A percentile compares a stretch with the other conserved stretches of the same genome.
Evolutionary conservation across 2,113 vertebrate genomes (phyloP).

Genomic region (Poicephalus gulielmi): DNA sequence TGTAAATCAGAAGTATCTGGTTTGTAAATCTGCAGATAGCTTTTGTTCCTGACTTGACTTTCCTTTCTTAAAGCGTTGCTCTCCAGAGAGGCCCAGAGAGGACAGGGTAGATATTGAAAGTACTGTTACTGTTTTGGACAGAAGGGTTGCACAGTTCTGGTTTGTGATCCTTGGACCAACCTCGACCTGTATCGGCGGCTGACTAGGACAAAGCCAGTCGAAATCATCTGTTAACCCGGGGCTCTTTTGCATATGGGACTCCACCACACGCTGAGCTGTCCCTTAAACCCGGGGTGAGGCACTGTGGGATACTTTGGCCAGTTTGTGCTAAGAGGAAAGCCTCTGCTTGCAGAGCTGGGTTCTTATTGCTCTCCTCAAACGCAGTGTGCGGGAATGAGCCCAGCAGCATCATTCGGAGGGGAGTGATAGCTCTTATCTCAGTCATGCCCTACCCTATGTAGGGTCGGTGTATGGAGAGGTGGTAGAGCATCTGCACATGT

Average conservation of each 20-base stretch:
- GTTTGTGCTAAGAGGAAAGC: neutral
- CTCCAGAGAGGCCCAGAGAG: neutral
- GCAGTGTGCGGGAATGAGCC: neutral
- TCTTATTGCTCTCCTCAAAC: neutral
- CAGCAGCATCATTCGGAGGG: neutral
- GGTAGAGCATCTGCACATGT: neutral
- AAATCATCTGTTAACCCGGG: neutral
- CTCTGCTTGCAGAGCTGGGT: neutral
- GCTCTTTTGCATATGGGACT: neutral
- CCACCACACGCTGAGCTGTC: neutral
- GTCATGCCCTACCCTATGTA: fast-evolving
- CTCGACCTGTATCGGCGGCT: neutral
- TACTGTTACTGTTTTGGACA: neutral
- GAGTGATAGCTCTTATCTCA: neutral
- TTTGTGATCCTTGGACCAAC: neutral
- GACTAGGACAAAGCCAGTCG: neutral
- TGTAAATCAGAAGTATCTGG: neutral
- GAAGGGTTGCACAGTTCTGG: neutral
- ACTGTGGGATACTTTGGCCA: neutral
- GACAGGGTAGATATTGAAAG: neutral
- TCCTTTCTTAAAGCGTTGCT: neutral
- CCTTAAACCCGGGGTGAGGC: neutral
- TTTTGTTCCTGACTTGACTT: neutral
- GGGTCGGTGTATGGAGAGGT: neutral
- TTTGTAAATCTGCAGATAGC: slow-evolving; percentile 7